Evolutionary conservation across 2,113 vertebrate genomes (phyloP), one percentile per base, ranked within the genome.

Genomic region (Micronisus gabar): DNA sequence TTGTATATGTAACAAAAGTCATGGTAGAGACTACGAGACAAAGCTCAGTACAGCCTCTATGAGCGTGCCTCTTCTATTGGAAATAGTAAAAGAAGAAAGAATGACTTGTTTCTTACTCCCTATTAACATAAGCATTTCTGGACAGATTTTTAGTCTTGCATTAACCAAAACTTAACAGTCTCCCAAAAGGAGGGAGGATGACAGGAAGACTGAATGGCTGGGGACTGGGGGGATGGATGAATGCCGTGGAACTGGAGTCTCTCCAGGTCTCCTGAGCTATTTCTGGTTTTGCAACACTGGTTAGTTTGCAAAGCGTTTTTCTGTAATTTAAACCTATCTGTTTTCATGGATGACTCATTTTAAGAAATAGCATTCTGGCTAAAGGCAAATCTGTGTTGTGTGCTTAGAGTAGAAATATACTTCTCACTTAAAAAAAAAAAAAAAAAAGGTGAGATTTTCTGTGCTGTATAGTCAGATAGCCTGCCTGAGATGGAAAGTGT

Each of bases 241-340:
- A 48, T 71, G 34, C 27, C 65, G 20, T 89, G 56, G 76, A 92
- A 81, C 73, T 89, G 89, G 91, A 94, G 25, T 52, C 13, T 82
- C 30, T 89, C 91, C 95, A 91, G 81, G 53, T 81, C 81, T 94
- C 58, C 52, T 45, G 56, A 95, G 58, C 65, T 85, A 47, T 96
- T 95, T 95, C 88, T 95, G 66, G 47, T 87, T 93, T 94, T 97
- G 89, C 76, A 95, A 65, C 22, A 15, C 66, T 95, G 40, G 76
- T 79, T 91, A 92, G 72, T 79, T 89, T 92, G 93, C 70, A 85
- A 68, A 91, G 52, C 73, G 83, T 94, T 95, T 82, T 94, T 80
- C 88, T 82, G 93, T 85, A 85, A 91, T 89, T 94, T 79, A 89
- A 94, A 93, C 18, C 40, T 93, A 63, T 90, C 68, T 95, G 73